phyloP scores from a whole-genome alignment of 2,888 invertebrate species.

The Cryptocephalus primarius region DNA sequence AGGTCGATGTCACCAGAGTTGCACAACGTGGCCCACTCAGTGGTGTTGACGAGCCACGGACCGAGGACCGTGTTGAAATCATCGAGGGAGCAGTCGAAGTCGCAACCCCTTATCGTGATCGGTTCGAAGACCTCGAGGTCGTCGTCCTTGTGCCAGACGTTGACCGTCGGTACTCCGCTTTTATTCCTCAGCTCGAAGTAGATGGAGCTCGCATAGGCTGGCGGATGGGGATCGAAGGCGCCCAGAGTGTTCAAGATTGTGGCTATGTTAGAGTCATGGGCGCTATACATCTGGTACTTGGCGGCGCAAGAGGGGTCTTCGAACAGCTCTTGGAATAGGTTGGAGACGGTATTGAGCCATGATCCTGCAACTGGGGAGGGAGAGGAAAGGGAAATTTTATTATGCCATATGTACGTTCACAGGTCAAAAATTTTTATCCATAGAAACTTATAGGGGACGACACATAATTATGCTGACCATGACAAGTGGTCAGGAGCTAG shows the following conservation, averaged over 20 bases:
- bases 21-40: background rate
- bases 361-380: conserved; percentile 2
- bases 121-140: conserved; percentile 4
- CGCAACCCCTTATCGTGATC: conserved; percentile 5
- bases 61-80: conserved; percentile 4
- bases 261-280: conserved; percentile 65
- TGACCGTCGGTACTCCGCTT: conserved; percentile 2
- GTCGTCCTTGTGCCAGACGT: conserved; percentile 8
- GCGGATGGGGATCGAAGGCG: conserved; percentile 51
- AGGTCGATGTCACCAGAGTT: too few species aligned
- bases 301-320: conserved; percentile 19
- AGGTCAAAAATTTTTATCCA: too few species aligned
- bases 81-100: conserved; percentile 5
- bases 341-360: conserved; percentile 2
- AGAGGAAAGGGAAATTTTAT: too few species aligned
- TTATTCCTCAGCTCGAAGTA: conserved; percentile 53
- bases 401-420: too few species aligned
- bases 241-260: conserved; percentile 55
- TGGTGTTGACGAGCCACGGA: conserved; percentile 3
- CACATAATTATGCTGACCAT: too few species aligned
- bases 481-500: too few species aligned
- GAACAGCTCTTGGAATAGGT: conserved; percentile 5
- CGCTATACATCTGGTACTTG: conserved; percentile 59
- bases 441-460: too few species aligned
- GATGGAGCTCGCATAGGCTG: conserved; percentile 54